Base-by-base conservation (phyloP, 2,888 invertebrate genomes). In the Sphaerophoria rueppellii region DNA sequence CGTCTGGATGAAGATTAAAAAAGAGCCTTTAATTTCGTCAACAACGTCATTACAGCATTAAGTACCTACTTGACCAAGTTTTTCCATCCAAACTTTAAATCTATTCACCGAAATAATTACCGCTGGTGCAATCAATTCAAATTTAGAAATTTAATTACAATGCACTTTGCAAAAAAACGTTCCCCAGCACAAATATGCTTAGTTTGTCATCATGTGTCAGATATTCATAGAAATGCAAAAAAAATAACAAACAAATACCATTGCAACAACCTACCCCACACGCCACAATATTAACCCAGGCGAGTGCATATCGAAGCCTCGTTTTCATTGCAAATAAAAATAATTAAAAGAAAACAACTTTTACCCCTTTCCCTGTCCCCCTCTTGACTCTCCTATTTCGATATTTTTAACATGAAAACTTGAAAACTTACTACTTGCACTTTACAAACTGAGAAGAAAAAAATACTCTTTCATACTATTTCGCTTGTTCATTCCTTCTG, bases 91-190 rank as follows among this genome's bases (percentile, higher is more conserved):
- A 37, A 52, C 16, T 37, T 57, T 50, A 70, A 74, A 80, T 75
- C 60, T 54, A 2, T 65, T 43, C 54, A 54, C 52, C 57, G 24
- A 52, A 52, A 70, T 70, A 67, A 82, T 75, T 78, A 74, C 60
- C 60, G 12, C 37, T 65, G 52, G 65, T 34, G 60, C 65, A 79
- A 71, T 71, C 60, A 55, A 83, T 75, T 75, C 67, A 74, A 79
- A 71, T 80, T 83, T 83, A 79, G 75, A 83, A 79, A 80, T 80
- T 72, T 76, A 83, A 83, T 83, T 80, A 71, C 61, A 43, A 0
- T 65, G 43, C 57, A 72, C 67, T 76, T 74, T 9, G 12, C n/a
- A 48, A 50, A 46, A 24, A 24, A 24, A 24, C 24, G 9, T 37
- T 11, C 50, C 50, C 40, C 37, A 7, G 1, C 4, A 4, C 16